Evolutionary conservation across 2,888 invertebrate genomes (phyloP).

Genomic region (Allygus modestus): DNA sequence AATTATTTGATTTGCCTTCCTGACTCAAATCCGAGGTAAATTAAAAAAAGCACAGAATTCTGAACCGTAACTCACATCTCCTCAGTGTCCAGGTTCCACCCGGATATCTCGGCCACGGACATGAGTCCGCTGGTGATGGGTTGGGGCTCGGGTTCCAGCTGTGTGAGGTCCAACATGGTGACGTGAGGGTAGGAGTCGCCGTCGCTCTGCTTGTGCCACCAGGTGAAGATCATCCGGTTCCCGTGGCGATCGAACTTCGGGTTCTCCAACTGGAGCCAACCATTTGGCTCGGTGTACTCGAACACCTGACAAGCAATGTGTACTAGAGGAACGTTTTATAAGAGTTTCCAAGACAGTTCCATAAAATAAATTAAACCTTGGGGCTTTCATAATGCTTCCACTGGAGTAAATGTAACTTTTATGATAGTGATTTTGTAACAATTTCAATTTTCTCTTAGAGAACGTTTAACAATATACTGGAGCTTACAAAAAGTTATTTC

Average conservation of each 20-base stretch:
- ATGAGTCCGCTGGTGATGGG: slow-evolving; percentile 81
- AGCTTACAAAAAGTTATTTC: too few relatives aligned
- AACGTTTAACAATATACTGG: too few relatives aligned
- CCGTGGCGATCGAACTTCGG: slow-evolving; percentile 79
- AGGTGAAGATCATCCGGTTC: slow-evolving; percentile 83
- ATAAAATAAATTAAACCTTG: too few relatives aligned
- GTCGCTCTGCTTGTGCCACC: slow-evolving; percentile 78
- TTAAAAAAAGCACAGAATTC: too few relatives aligned
- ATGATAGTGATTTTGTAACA: too few relatives aligned
- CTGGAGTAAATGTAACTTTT: too few relatives aligned
- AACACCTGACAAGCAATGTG: slow-evolving; percentile 11
- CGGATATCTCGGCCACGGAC: slow-evolving; percentile 85
- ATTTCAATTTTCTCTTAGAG: too few relatives aligned
- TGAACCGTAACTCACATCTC: slow-evolving; percentile 80
- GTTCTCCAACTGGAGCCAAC: slow-evolving; percentile 65
- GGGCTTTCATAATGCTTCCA: too few relatives aligned
- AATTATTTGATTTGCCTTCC: too few relatives aligned
- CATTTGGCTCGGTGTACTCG: slow-evolving; percentile 54
- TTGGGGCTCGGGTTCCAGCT: slow-evolving; percentile 68
- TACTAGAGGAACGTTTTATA: too few relatives aligned
- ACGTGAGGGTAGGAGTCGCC: slow-evolving; percentile 80
- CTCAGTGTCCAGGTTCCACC: slow-evolving; percentile 83
- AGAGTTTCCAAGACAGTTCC: too few relatives aligned
- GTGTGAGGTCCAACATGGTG: slow-evolving; percentile 77
- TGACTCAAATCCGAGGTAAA: too few relatives aligned